These are phyloP conservation scores for Leptothorax acervorum DNA, from an alignment of 2,888 invertebrate species.

Conservation along the genomic window DNA sequence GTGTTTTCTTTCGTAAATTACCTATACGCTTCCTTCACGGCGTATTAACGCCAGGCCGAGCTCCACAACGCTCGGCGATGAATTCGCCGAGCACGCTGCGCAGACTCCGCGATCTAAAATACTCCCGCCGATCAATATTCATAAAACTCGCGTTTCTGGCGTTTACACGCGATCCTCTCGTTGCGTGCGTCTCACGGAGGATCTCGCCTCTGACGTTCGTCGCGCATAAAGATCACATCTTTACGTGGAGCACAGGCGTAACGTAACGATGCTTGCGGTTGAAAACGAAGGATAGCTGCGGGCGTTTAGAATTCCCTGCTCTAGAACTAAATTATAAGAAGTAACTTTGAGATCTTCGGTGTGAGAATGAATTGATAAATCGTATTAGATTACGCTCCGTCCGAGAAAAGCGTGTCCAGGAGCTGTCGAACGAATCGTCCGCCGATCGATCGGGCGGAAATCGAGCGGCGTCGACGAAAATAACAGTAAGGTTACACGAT, in stretches of 20 bases:
- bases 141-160: slow-evolving; percentile 36
- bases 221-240: not conserved
- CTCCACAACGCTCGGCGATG: slow-evolving; percentile 7
- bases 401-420: not conserved
- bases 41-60: not conserved
- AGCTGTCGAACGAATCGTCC: not conserved
- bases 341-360: not conserved
- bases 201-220: not conserved
- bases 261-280: not conserved
- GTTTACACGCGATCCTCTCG: not conserved
- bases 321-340: not conserved
- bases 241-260: not conserved
- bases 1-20: not conserved
- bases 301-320: not conserved
- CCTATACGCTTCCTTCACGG: not conserved
- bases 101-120: slow-evolving; percentile 55
- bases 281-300: not conserved
- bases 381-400: not conserved
- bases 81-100: not conserved
- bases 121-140: slow-evolving; percentile 42
- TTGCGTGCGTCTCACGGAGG: not conserved
- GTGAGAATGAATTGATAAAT: not conserved
- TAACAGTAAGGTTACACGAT: slow-evolving; percentile 43
- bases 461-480: slow-evolving; percentile 11
- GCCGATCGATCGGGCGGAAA: not conserved